A percentile compares a stretch with the other conserved stretches of the same genome.
phyloP scores from a whole-genome alignment of 2,797 vertebrate species.

The Heteromormyrus szaboi region DNA sequence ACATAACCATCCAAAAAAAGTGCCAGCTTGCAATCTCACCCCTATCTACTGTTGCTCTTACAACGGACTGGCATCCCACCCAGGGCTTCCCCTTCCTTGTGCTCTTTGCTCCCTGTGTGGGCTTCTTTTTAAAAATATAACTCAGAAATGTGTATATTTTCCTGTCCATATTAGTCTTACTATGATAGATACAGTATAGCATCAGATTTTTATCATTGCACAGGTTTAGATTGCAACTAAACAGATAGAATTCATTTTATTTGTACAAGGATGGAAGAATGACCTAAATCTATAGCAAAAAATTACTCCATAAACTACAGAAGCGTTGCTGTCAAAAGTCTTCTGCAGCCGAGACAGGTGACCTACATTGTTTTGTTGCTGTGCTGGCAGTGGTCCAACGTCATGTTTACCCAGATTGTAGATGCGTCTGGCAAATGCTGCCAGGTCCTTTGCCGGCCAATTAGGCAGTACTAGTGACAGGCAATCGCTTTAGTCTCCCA shows the following conservation, averaged over 20 bases:
- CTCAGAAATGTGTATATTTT: not conserved
- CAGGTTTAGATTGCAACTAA: not conserved
- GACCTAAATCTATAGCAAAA: not conserved
- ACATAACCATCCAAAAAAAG: not conserved
- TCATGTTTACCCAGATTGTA: conserved; percentile 6
- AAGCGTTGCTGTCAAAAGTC: not conserved
- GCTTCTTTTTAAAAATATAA: not conserved
- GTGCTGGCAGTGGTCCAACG: not conserved
- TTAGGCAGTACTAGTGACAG: conserved; percentile 13
- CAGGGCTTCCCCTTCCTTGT: not conserved
- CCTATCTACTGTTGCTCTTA: not conserved
- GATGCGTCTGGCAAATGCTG: not conserved
- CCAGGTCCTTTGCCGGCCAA: conserved; percentile 1
- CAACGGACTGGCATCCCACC: not conserved
- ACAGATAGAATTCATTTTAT: not conserved
- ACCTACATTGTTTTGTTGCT: conserved; percentile 7
- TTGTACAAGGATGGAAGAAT: not conserved
- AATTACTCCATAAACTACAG: not conserved
- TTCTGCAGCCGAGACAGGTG: not conserved
- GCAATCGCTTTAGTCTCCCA: conserved; percentile 11
- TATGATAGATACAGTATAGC: not conserved
- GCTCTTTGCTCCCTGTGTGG: not conserved
- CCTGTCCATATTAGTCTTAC: not conserved
- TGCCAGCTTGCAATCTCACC: not conserved
- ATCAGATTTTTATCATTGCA: not conserved